phyloP scores from a whole-genome alignment of 2,797 vertebrate genomes.

The Poeciliopsis paucimaculata region DNA sequence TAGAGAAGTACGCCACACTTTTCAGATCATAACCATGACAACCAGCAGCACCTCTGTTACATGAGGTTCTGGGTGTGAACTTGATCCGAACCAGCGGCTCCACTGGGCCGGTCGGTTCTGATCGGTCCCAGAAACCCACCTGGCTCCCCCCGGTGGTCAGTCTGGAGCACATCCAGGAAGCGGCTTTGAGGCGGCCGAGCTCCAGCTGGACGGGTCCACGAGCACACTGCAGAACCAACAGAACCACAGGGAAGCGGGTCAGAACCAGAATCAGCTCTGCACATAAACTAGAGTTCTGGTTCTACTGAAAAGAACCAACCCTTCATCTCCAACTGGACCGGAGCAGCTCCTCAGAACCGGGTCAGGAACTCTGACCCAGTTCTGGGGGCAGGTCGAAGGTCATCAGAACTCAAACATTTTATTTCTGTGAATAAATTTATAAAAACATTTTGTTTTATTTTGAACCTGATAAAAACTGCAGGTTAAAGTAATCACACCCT shows the following conservation, averaged over 20 bases:
- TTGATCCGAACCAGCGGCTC: neutral
- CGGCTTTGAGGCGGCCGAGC: constrained; percentile 90
- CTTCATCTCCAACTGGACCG: neutral
- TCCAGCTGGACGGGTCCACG: constrained; percentile 91
- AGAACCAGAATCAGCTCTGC: neutral
- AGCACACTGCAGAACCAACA: constrained; percentile 82
- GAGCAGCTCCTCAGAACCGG: too few species aligned
- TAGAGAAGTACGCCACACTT: too few species aligned
- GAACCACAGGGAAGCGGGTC: neutral
- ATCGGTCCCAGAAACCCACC: constrained; percentile 73
- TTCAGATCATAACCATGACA: too few species aligned
- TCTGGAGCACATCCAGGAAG: constrained; percentile 88
- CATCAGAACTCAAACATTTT: too few species aligned
- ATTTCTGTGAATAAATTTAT: too few species aligned
- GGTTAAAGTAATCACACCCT: too few species aligned
- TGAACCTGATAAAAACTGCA: too few species aligned
- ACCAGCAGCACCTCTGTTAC: too few species aligned
- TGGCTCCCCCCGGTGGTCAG: constrained; percentile 85
- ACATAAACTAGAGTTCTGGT: neutral
- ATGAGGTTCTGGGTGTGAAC: too few species aligned
- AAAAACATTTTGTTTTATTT: too few species aligned
- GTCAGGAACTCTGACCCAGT: too few species aligned
- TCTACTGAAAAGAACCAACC: neutral
- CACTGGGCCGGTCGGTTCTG: neutral
- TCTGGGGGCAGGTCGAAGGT: too few species aligned